Evolutionary conservation across 2,797 vertebrate species (phyloP), one percentile per base, ranked within the genome.

Genomic region (Diceros bicornis): DNA sequence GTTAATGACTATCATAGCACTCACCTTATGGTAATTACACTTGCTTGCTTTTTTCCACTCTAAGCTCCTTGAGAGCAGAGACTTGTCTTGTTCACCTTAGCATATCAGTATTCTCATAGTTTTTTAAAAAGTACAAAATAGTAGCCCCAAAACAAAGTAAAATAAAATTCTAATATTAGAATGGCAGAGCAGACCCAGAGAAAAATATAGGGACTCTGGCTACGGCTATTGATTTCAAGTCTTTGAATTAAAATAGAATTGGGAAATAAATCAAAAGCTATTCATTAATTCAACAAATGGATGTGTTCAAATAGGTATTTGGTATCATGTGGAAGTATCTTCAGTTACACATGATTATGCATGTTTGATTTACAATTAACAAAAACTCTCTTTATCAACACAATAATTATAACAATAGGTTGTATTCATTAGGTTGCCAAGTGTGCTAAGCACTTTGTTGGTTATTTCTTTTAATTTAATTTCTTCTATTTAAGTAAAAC

Each of bases 201-300:
- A 84, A 88, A 94, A 92, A 44, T 21, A 78, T 17, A 78, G 37
- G 41, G 8, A 61, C 52, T 89, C 34, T 77, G 61, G 10, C n/a
- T 81, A 47, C 66, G 86, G 44, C 47, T 34, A 61, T 44, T 44
- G 13, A 89, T 55, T 77, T 8, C 16, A 87, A 90, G 32, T 47
- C 75, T 87, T 90, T 68, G 57, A 88, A 88, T 92, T 95, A 88
- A 96, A 91, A 66, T 8, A 94, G 50, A 88, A 84, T 81, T 62
- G 85, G 44, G 41, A 94, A 96, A 81, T 71, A 23, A 21, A 91
- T 79, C 4, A 34, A 90, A 97, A 79, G 23, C 23, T 91, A 52
- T 62, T 94, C n/a, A n/a, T 61, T 90, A 69, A 82, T 71, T 95
- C 79, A 86, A 59, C 16, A 96, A 91, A 59, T 78, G 57, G 86